Percentiles rank a stretch among this genome's conserved stretches.
phyloP scores from a whole-genome alignment of 1,140 invertebrate genomes.

The Amphibalanus amphitrite region DNA sequence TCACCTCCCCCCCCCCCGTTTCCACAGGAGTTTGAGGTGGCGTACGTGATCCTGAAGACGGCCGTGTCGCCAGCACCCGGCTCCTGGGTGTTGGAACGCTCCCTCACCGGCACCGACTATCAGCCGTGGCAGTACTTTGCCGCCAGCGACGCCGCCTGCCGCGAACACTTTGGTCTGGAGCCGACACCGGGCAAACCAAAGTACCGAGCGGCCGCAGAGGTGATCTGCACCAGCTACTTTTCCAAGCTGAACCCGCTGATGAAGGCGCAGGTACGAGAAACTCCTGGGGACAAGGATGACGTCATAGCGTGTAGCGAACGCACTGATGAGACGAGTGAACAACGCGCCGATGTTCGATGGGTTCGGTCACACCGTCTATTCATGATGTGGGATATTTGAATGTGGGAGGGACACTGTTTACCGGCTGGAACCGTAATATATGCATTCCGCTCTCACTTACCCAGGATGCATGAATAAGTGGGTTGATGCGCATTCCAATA shows the following conservation, averaged over 20 bases:
- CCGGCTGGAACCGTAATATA: too few relatives aligned
- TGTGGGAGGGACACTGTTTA: too few relatives aligned
- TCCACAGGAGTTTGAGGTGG: conserved; percentile 70
- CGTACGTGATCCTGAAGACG: conserved; percentile 73
- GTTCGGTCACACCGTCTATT: too few relatives aligned
- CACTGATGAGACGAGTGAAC: too few relatives aligned
- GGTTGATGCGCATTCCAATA: too few relatives aligned
- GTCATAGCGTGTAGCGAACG: too few relatives aligned
- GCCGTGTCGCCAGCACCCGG: conserved; percentile 75
- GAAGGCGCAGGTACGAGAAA: conserved; percentile 79
- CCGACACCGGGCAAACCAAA: conserved; percentile 51
- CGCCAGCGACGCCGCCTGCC: conserved; percentile 67
- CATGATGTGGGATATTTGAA: too few relatives aligned
- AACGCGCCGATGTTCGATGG: too few relatives aligned
- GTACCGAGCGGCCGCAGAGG: conserved; percentile 55
- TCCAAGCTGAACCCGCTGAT: conserved; percentile 61
- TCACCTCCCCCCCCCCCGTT: conserved; percentile 20
- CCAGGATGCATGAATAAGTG: too few relatives aligned
- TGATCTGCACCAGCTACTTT: conserved; percentile 72
- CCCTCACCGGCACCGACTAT: conserved; percentile 47
- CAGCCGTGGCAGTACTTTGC: conserved; percentile 77
- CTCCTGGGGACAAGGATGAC: too few relatives aligned
- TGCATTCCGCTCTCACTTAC: too few relatives aligned
- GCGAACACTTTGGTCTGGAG: conserved; percentile 36
- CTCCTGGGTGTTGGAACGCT: conserved; percentile 77